Base-by-base conservation (phyloP, 2,888 invertebrate species). In the Diachrysia chrysitis region DNA sequence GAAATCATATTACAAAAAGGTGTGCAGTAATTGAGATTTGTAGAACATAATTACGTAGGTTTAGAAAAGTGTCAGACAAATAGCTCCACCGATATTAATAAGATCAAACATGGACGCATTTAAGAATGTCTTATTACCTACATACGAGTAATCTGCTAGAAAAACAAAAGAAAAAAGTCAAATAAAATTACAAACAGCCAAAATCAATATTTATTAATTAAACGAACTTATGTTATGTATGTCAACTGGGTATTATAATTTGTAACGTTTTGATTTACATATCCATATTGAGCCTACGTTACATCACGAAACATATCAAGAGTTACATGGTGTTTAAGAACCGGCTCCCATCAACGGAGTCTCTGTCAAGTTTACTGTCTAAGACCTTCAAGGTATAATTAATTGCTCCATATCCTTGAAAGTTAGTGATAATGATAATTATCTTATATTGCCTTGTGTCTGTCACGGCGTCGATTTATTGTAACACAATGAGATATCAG, bases 361-460 rank as follows among this genome's bases (percentile, higher is more conserved):
- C 68, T 63, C 63, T 79, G 84, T 83, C 83, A 82, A 81, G 83
- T 83, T 81, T 80, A 80, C 59, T 69, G 60, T 62, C 57, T 17
- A 42, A 60, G 67, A 65, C 63, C 19, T 66, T 78, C 73, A 76
- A 63, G 71, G 69, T 75, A 59, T 77, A 74, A 82, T 83, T 81
- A 80, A 81, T 84, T 76, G 66, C 62, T 69, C 46, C 32, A 53
- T 56, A 53, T 69, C 63, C 77, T 76, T 62, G 58, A 14, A 23
- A 10, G 46, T 75, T 62, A 21, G 53, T 48, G 53, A 71, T 68
- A 64, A 12, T 53, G 71, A 71, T 79, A 79, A 63, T 62, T 61
- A 75, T 79, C 71, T 61, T 48, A 12, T 19, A 56, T 59, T 67
- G 61, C 58, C 73, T 77, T 74, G 74, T 67, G 21, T 53, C 9